Evolutionary conservation across 2,113 vertebrate genomes (phyloP).

Genomic region (Plestiodon gilberti): DNA sequence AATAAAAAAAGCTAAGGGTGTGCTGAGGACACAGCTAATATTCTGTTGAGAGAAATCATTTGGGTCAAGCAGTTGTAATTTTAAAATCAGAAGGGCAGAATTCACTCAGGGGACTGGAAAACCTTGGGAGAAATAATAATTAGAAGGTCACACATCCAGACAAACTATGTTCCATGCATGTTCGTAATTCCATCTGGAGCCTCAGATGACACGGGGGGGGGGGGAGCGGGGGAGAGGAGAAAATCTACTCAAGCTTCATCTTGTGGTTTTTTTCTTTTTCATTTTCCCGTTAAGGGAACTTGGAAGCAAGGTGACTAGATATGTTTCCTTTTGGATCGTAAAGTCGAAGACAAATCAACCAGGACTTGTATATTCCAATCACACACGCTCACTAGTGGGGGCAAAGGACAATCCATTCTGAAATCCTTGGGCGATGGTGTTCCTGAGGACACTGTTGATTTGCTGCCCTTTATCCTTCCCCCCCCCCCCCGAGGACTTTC

Average conservation of each 20-base stretch:
- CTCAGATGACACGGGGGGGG: neutral
- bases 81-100: neutral
- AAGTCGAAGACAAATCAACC: neutral
- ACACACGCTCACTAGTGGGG: neutral
- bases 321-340: neutral
- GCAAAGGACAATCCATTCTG: neutral
- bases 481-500: no score
- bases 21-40: neutral
- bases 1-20: neutral
- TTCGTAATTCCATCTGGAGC: neutral
- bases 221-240: neutral
- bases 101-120: neutral
- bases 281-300: neutral
- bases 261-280: neutral
- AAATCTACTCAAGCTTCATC: neutral
- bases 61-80: neutral
- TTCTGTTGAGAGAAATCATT: neutral
- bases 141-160: neutral
- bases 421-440: neutral
- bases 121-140: neutral
- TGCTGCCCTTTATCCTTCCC: neutral
- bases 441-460: neutral
- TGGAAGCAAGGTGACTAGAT: neutral
- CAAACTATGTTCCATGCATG: neutral
- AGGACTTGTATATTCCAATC: neutral